These are phyloP conservation scores for Myiopsitta monachus DNA, from an alignment of 2,113 vertebrate species.

Conservation along the genomic window DNA sequence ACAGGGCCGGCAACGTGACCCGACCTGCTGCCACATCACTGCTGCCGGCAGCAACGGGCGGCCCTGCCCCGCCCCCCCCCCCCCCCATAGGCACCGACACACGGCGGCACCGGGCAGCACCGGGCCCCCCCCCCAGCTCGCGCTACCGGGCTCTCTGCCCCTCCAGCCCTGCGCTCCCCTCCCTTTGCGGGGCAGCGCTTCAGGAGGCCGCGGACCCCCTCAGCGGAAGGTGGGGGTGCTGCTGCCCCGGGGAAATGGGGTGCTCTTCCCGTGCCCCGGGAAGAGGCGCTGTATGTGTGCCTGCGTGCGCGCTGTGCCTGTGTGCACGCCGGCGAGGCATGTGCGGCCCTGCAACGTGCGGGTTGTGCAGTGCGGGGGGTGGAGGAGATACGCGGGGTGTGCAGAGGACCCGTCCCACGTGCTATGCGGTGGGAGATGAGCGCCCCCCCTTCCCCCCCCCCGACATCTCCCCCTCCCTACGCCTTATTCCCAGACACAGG, in stretches of 20 bases:
- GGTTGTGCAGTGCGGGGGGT: not conserved
- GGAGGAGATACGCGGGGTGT: not conserved
- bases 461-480: not conserved
- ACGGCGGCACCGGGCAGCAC: not conserved
- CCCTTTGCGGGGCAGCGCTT: not conserved
- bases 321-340: not conserved
- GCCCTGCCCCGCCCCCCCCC: not conserved
- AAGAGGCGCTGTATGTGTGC: not conserved
- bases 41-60: constrained; percentile 15
- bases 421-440: not conserved
- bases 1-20: constrained; percentile 78
- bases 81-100: too few relatives aligned
- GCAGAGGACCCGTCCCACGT: not conserved
- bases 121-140: not conserved
- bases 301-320: not conserved
- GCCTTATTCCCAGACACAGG: not conserved
- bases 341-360: constrained; percentile 20
- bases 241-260: not conserved
- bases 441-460: too few relatives aligned
- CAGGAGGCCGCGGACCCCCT: not conserved
- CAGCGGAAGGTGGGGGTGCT: not conserved
- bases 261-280: not conserved
- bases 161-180: not conserved
- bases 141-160: not conserved
- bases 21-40: constrained; percentile 66